phyloP scores from a whole-genome alignment of 2,113 vertebrate genomes.

The Phalacrocorax pelagicus region DNA sequence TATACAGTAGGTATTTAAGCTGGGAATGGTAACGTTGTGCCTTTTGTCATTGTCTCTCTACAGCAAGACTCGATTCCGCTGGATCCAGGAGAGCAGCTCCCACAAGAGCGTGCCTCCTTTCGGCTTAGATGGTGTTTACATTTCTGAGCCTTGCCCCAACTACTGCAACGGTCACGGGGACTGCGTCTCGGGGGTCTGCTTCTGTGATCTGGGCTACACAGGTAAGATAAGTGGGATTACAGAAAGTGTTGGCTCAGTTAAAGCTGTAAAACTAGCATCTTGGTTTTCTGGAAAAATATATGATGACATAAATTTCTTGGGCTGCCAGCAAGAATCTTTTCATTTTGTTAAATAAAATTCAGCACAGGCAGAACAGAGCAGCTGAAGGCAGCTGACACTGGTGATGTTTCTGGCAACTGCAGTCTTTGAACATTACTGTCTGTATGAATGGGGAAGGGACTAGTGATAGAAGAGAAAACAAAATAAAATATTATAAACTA shows the following conservation, averaged over 20 bases:
- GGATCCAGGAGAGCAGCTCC: constrained; percentile 95
- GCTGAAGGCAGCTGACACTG: background rate
- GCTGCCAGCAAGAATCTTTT: background rate
- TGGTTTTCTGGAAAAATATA: background rate
- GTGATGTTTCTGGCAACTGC: background rate
- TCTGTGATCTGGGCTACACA: constrained; percentile 95
- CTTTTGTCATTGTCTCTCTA: background rate
- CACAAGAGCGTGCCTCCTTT: constrained; percentile 88
- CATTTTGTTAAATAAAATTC: background rate
- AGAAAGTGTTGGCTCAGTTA: background rate
- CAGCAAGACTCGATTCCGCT: constrained; percentile 97
- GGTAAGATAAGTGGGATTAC: constrained; percentile 69
- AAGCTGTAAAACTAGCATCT: background rate
- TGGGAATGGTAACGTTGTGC: accelerated
- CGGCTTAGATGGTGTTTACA: constrained; percentile 92
- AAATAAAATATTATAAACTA: constrained; percentile 42
- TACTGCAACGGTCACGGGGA: constrained; percentile 95
- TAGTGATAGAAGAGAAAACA: constrained; percentile 49
- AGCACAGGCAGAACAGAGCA: constrained; percentile 22
- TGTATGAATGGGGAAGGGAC: constrained; percentile 24
- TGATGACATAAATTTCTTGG: background rate
- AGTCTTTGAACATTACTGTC: constrained; percentile 10
- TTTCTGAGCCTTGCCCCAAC: constrained; percentile 93
- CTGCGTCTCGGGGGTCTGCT: constrained; percentile 95
- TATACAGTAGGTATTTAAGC: background rate